Conservation (phyloP, 2,797 vertebrate genomes). For the Odontamblyopus rebecca region DNA sequence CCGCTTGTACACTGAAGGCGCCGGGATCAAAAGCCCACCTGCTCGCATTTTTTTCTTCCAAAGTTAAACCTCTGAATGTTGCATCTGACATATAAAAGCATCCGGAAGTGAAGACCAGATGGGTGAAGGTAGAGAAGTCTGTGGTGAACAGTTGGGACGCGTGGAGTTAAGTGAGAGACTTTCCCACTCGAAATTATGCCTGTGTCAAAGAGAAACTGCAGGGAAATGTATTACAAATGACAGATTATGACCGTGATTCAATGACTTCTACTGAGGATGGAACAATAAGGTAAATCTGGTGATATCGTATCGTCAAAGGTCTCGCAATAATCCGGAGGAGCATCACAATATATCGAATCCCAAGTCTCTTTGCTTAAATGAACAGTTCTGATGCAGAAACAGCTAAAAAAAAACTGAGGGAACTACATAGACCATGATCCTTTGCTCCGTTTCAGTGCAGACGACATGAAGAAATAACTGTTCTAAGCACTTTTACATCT, state of each 20-base stretch:
- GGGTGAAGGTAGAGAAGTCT: background rate
- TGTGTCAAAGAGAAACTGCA: background rate
- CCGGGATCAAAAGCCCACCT: background rate
- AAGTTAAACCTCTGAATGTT: slow-evolving; percentile 4
- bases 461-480: too few species aligned
- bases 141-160: background rate
- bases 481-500: too few species aligned
- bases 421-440: too few species aligned
- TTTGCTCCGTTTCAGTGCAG: too few species aligned
- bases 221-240: background rate
- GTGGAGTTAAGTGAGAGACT: background rate
- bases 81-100: slow-evolving; percentile 6
- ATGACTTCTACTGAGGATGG: too few species aligned
- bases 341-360: too few species aligned
- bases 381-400: too few species aligned
- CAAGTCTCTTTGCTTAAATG: too few species aligned
- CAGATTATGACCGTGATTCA: background rate
- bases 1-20: background rate
- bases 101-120: background rate
- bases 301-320: too few species aligned
- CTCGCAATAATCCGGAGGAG: too few species aligned
- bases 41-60: background rate
- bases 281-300: too few species aligned
- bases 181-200: background rate
- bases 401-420: too few species aligned